These are phyloP conservation scores for Plemyria rubiginata DNA, from an alignment of 2,888 invertebrate genomes.

Conservation along the genomic window DNA sequence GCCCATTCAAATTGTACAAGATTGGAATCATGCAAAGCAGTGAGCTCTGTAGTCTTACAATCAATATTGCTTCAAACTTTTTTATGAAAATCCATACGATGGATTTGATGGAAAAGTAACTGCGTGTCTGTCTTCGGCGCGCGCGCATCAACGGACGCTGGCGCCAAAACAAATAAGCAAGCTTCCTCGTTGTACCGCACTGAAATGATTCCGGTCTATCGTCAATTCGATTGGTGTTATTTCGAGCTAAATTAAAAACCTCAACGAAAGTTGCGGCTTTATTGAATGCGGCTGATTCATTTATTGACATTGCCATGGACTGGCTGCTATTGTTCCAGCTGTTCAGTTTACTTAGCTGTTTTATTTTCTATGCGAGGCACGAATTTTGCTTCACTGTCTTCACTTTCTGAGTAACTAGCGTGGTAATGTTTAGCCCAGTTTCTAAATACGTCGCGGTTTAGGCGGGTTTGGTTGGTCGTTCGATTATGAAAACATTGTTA, in stretches of 20 bases:
- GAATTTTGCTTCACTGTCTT: constrained; percentile 37
- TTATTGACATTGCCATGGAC: constrained; percentile 39
- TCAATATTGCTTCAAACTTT: constrained; percentile 48
- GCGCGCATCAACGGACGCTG: constrained; percentile 65
- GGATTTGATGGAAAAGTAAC: constrained; percentile 68
- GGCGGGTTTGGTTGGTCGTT: constrained; percentile 55
- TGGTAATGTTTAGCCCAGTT: constrained; percentile 64
- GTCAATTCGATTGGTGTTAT: constrained; percentile 6
- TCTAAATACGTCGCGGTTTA: constrained; percentile 62
- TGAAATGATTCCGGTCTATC: constrained; percentile 48
- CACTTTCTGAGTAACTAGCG: constrained; percentile 21
- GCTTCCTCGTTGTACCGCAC: constrained; percentile 48
- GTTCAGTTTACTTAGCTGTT: constrained; percentile 57
- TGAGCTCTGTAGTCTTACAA: constrained; percentile 32
- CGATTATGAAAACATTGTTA: constrained; percentile 83
- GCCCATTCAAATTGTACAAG: constrained; percentile 37
- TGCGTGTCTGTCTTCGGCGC: constrained; percentile 75
- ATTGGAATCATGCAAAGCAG: constrained; percentile 34
- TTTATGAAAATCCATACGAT: constrained; percentile 62
- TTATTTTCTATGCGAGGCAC: constrained; percentile 44
- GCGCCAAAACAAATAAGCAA: constrained; percentile 80
- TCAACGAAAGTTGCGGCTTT: constrained; percentile 29
- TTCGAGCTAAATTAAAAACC: constrained; percentile 22
- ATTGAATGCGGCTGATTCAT: constrained; percentile 37
- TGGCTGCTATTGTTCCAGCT: constrained; percentile 36